A percentile compares a stretch with the other conserved stretches of the same genome.
Evolutionary conservation across 2,113 vertebrate species (phyloP).

Genomic region (Callithrix jacchus): DNA sequence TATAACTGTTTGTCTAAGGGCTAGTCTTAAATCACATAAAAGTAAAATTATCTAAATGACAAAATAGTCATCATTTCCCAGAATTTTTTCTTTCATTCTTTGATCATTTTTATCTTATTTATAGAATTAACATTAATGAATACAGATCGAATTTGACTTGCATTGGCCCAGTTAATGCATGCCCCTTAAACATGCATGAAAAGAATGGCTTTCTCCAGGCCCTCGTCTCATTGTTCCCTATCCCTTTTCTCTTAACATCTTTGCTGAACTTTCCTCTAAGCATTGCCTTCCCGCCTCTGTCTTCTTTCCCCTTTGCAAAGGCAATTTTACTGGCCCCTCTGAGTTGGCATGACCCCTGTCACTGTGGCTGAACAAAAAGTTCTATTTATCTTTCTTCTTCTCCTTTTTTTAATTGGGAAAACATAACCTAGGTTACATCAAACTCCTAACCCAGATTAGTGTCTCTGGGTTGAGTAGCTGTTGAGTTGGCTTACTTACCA

Average conservation of each 20-base stretch:
- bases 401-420: not conserved
- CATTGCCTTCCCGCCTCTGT: fast-evolving
- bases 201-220: not conserved
- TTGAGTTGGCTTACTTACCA: not conserved
- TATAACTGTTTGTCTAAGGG: not conserved
- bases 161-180: not conserved
- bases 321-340: not conserved
- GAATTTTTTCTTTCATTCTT: not conserved
- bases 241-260: not conserved
- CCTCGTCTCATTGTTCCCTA: not conserved
- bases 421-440: not conserved
- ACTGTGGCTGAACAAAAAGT: not conserved
- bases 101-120: not conserved
- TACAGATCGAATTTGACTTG: not conserved
- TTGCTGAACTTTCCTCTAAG: not conserved
- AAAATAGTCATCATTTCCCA: not conserved
- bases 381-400: not conserved
- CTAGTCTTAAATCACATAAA: not conserved
- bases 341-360: not conserved
- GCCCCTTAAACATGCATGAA: not conserved
- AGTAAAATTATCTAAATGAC: not conserved
- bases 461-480: not conserved
- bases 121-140: not conserved
- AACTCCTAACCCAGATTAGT: not conserved
- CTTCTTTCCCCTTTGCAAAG: not conserved